Conservation (phyloP, 2,113 vertebrate genomes). For the Nothobranchius furzeri region DNA sequence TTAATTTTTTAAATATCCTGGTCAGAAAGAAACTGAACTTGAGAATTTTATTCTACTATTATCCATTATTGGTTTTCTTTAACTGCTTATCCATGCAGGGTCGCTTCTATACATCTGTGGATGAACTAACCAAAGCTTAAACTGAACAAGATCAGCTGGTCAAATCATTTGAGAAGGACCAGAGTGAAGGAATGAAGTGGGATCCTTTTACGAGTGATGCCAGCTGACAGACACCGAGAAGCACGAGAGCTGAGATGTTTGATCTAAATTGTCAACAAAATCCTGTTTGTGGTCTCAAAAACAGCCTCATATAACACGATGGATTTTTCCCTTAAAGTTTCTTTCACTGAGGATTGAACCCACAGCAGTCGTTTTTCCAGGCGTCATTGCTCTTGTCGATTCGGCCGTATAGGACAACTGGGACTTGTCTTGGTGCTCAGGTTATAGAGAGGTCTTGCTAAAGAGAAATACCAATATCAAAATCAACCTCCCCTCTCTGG, state of each 20-base stretch:
- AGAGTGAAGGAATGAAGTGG: constrained; percentile 3
- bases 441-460: constrained; percentile 56
- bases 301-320: constrained; percentile 33
- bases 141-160: not conserved
- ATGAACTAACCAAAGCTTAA: not conserved
- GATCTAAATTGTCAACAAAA: constrained; percentile 30
- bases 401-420: constrained; percentile 49
- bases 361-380: constrained; percentile 48
- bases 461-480: constrained; percentile 55
- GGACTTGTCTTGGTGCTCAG: constrained; percentile 48
- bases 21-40: no score
- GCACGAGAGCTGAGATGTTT: constrained; percentile 22
- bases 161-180: constrained; percentile 4
- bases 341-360: constrained; percentile 38
- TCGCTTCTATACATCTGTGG: no score
- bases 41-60: no score
- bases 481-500: constrained; percentile 20
- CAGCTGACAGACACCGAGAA: constrained; percentile 5
- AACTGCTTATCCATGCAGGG: no score
- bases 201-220: constrained; percentile 20
- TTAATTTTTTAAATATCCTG: no score
- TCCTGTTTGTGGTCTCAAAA: constrained; percentile 18
- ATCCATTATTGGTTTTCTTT: no score
- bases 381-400: constrained; percentile 45
- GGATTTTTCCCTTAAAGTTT: constrained; percentile 39